Percentiles rank a stretch among this genome's conserved stretches.
Evolutionary conservation across 1,140 invertebrate species (phyloP).

Genomic region (Maniola jurtina): DNA sequence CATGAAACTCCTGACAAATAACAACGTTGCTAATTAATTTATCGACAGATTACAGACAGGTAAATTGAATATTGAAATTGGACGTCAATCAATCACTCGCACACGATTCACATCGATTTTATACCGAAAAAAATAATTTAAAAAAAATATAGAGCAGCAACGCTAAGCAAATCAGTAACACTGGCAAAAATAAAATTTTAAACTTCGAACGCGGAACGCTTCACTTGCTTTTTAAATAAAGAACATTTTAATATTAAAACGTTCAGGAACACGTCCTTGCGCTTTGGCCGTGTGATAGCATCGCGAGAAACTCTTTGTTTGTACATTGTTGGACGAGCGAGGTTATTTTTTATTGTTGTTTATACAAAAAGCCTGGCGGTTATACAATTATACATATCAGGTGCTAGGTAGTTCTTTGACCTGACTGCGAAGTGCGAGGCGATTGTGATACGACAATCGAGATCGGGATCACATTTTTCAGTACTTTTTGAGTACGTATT

Average conservation of each 20-base stretch:
- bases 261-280: conserved; percentile 57
- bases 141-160: no score
- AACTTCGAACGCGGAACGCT: neutral
- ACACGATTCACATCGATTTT: no score
- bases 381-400: conserved; percentile 17
- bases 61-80: no score
- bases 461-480: neutral
- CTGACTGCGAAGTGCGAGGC: conserved; percentile 20
- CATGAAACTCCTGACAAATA: no score
- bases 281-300: conserved; percentile 56
- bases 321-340: conserved; percentile 27
- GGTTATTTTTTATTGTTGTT: conserved; percentile 52
- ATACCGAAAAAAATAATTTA: no score
- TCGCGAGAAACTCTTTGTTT: conserved; percentile 63
- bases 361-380: conserved; percentile 36
- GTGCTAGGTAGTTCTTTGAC: conserved; percentile 53
- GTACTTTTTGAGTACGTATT: neutral
- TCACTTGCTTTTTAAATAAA: neutral
- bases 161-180: no score
- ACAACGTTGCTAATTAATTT: no score
- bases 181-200: neutral
- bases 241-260: conserved; percentile 28
- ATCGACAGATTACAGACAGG: no score
- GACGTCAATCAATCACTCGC: no score
- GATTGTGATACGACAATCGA: neutral